A percentile compares a stretch with the other conserved stretches of the same genome.
Conservation (phyloP, 1,140 invertebrate species). For the Parasteatoda tepidariorum region DNA sequence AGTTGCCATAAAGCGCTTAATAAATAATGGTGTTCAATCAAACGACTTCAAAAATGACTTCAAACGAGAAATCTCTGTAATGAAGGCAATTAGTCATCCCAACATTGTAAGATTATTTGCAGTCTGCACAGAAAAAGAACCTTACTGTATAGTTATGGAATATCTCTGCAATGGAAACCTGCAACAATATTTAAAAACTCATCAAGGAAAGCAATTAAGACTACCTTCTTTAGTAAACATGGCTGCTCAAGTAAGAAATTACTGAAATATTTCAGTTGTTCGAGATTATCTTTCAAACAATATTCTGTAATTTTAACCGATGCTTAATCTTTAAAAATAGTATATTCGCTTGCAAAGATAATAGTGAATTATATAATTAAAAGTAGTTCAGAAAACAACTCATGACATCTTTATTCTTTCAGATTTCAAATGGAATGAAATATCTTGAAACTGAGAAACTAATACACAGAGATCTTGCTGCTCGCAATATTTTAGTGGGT, state of each 20-base stretch:
- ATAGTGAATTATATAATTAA: too few species aligned
- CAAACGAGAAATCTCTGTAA: constrained; percentile 94
- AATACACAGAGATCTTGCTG: constrained; percentile 76
- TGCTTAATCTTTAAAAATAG: too few species aligned
- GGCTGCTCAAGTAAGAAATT: constrained; percentile 82
- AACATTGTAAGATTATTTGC: constrained; percentile 93
- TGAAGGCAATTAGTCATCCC: constrained; percentile 97
- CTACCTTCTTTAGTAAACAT: constrained; percentile 94
- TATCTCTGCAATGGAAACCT: constrained; percentile 95
- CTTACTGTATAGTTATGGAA: constrained; percentile 95
- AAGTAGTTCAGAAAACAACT: too few species aligned
- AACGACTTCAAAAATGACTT: constrained; percentile 93
- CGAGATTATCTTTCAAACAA: too few species aligned
- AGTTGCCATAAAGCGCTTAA: constrained; percentile 96
- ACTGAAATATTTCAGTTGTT: too few species aligned
- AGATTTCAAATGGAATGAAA: constrained; percentile 90
- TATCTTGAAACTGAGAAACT: constrained; percentile 88
- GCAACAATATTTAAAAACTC: constrained; percentile 87
- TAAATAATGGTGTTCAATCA: constrained; percentile 96
- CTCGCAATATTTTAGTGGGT: constrained; percentile 92
- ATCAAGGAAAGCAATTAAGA: constrained; percentile 81
- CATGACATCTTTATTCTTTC: too few species aligned
- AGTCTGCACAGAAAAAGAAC: constrained; percentile 92
- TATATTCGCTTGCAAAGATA: too few species aligned
- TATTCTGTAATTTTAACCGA: too few species aligned